Evolutionary conservation across 92 coral and sea anemone species (phyloP), one percentile per base, ranked within the genome.

Genomic region (Ricordea florida): DNA sequence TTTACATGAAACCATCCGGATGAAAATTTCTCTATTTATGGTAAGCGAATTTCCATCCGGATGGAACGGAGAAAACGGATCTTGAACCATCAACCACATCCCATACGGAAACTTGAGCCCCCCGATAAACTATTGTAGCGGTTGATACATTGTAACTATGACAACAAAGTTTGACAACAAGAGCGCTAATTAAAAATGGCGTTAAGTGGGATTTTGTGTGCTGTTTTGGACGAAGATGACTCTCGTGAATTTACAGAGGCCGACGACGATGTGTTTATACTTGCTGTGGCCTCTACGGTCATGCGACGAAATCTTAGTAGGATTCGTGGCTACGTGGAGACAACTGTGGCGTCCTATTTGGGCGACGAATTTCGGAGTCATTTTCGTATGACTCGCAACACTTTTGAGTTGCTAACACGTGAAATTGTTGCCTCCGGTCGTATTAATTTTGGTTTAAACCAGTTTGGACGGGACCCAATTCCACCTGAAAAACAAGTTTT

Each of bases 361-460:
- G 66, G 66, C 1, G 66, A 34, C 31, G 31, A 59, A 23, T 59
- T 59, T 59, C 18, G 11, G 4, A 34, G 31, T 23, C 66, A 59
- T 21, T 59, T 59, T 22, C 30, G 66, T 2, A 0, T 59, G 18
- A 34, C 66, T 35, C 46, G 66, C 10, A 59, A 59, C 66, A 59
- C 45, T 10, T 59, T 44, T 59, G 66, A 59, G 66, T 59, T 59
- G 18, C 66, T 59, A 15, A 59, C 66, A 2, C 66, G 66, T 7
- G 66, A 59, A 35, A 59, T 59, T 59, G 5, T 59, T 7, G 66
- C 66, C 16, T 59, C 66, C 15, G 66, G 66, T 2, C 2, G 0
- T 10, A 8, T 59, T 34, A 59, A 59, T 59, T 16, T 37, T 10
- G 66, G 46, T n/a, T n/a, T 1, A 23, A 59, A 59, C 47, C 31